Base-by-base conservation (phyloP, 2,888 invertebrate genomes). In the Rhodophaea formosa region DNA sequence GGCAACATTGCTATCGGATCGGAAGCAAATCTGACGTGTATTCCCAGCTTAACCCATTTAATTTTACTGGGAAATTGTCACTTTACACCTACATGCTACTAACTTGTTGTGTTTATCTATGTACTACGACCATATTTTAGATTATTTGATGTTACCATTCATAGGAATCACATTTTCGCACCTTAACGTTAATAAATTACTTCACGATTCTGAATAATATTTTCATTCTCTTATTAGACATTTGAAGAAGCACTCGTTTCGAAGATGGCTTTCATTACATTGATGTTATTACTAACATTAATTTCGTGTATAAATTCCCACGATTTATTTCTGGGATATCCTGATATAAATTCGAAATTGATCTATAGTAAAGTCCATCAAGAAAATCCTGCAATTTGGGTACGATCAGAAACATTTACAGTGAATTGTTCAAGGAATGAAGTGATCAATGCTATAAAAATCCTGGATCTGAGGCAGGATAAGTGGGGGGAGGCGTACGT, bases 341-440 rank as follows among this genome's bases (percentile, higher is more conserved):
- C 65, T 0, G 59, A 67, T 7, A 44, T 58, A 12, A 58, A 61
- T 15, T 77, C 88, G 0, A 83, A 67, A 59, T 84, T 78, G 56
- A 77, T 88, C 49, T 86, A 74, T 59, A 77, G 79, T 58, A 83
- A 84, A 59, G 79, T 87, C 0, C 83, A 80, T 16, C 79, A 84
- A 71, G 84, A 81, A 0, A 68, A 79, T 58, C 86, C 89, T 0
- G 88, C 87, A 0, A 52, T 88, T 1, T 89, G 89, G 89, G 82
- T 62, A 12, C 77, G 88, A 43, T 77, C 80, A 0, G 86, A 88
- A 43, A 82, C 82, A 12, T 60, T 90, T 0, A 69, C 79, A 0
- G 62, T 89, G 1, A 79, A 77, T 23, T 77, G 83, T 0, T 73
- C 75, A 0, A 62, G 66, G 0, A 82, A 82, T 57, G 83, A 87